Conservation (phyloP, 2,113 vertebrate genomes). For the Alaudala cheleensis region DNA sequence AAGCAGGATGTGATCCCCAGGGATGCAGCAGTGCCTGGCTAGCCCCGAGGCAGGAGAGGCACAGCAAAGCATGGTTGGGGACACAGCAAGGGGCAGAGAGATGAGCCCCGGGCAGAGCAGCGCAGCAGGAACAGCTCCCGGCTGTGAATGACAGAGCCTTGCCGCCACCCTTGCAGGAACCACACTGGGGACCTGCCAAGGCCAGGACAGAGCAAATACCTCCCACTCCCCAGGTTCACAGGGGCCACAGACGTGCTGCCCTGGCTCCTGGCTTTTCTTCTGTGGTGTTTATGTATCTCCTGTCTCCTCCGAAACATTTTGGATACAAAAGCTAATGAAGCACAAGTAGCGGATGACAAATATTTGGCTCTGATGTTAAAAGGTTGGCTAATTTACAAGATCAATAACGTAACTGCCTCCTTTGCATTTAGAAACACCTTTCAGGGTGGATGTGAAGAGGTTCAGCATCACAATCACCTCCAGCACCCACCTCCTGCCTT, state of each 20-base stretch:
- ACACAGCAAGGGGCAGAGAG: rapidly evolving
- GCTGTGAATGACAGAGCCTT: rapidly evolving
- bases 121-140: rapidly evolving
- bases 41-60: not conserved
- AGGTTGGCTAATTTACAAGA: not conserved
- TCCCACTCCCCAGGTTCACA: not conserved
- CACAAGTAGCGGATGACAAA: not conserved
- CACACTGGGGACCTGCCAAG: not conserved
- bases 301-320: not conserved
- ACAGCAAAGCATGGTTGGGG: rapidly evolving
- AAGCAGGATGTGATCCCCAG: not conserved
- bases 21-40: not conserved
- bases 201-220: not conserved
- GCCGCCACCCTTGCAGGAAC: rapidly evolving
- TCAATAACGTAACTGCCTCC: not conserved
- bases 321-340: not conserved
- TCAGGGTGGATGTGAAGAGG: rapidly evolving
- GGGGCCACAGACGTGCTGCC: rapidly evolving
- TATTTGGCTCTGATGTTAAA: not conserved
- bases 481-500: not conserved
- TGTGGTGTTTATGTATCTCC: rapidly evolving
- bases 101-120: not conserved
- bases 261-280: rapidly evolving
- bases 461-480: not conserved
- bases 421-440: not conserved